phyloP scores from a whole-genome alignment of 2,113 vertebrate species.

The Phocoena sinus region DNA sequence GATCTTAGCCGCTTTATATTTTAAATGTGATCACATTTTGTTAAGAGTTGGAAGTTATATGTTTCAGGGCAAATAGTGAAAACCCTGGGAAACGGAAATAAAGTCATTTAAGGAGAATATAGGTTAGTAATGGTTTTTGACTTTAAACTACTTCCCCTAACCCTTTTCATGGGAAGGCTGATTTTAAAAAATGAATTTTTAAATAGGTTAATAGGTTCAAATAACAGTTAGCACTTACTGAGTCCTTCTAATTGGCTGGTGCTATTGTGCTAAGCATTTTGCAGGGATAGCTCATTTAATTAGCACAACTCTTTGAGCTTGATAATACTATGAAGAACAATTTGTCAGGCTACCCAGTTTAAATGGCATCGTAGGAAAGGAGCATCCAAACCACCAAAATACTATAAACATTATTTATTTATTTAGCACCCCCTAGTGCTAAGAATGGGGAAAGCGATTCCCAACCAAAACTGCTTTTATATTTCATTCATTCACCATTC shows the following conservation, averaged over 20 bases:
- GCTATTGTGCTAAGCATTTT: background rate
- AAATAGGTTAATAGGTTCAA: background rate
- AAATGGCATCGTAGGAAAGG: background rate
- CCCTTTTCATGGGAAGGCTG: background rate
- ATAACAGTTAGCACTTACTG: background rate
- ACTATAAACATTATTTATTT: background rate
- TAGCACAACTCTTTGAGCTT: background rate
- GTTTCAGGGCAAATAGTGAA: background rate
- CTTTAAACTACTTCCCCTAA: background rate
- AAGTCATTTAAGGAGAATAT: background rate
- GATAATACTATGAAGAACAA: background rate
- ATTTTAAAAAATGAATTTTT: background rate
- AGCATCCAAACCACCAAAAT: background rate
- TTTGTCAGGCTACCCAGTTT: background rate
- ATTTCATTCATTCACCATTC: background rate
- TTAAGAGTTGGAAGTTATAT: background rate
- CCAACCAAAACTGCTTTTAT: background rate
- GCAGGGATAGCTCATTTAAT: background rate
- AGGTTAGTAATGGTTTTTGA: background rate
- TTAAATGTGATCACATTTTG: background rate
- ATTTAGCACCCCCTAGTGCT: slow-evolving; percentile 60
- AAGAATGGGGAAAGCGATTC: slow-evolving; percentile 18
- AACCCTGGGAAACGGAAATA: background rate
- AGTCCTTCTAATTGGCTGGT: background rate
- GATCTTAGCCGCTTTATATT: background rate